Base-by-base conservation (phyloP, 1,140 invertebrate genomes). In the Antheraea mylitta region DNA sequence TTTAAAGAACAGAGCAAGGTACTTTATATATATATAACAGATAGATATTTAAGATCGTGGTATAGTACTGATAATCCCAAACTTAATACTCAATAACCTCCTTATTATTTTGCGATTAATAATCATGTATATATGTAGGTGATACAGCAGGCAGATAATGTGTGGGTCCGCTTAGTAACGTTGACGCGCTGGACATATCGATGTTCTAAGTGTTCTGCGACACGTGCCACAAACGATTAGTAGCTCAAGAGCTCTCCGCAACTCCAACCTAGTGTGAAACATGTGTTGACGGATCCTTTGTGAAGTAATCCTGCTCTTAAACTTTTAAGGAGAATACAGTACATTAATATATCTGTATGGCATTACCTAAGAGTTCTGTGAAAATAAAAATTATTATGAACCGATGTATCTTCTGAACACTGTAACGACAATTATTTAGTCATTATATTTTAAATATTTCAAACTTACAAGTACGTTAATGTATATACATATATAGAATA, bases 151-250 rank as follows among this genome's bases (percentile, higher is more conserved):
- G 16, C 45, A 53, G 45, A 2, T 53, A 53, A 53, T 53, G 45
- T 11, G 45, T 53, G 16, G 11, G 58, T 60, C 67, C 45, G 37
- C 53, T 30, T 13, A 30, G 65, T 69, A 45, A 18, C 63, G 37
- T 60, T 10, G 13, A 8, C 37, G 18, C 30, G 16, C 18, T 64
- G 37, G 62, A 11, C 62, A 58, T 48, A 36, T 42, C 22, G 63
- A 18, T 66, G 22, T 16, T 19, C 38, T 65, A 59, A 70, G 69
- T 70, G 70, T 69, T 58, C 70, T 62, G 68, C 72, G 68, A 77
- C 69, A 76, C 65, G 61, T 69, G 70, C 68, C 69, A 72, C 70
- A 75, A 77, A 70, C 68, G 74, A 79, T 81, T 79, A 81, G 67
- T 19, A 71, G 58, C 70, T 75, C 69, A 73, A 75, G 71, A 53